Evolutionary conservation across 2,888 invertebrate genomes (phyloP).

Genomic region (Macrophya annulata): DNA sequence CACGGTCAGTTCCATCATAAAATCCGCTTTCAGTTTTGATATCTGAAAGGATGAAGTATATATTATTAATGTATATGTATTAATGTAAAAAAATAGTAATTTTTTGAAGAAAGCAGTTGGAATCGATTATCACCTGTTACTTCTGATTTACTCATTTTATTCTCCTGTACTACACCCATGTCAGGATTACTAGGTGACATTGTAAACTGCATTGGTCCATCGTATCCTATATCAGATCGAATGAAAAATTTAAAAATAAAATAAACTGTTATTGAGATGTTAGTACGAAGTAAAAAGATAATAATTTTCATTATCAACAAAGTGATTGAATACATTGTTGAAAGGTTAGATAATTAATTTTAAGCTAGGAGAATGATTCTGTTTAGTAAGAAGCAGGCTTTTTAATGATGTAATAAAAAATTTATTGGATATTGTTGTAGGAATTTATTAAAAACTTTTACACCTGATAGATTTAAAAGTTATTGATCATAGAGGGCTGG

Average conservation of each 20-base stretch:
- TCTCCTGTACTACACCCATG: constrained; percentile 72
- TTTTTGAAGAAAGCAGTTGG: constrained; percentile 62
- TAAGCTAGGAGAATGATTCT: constrained; percentile 36
- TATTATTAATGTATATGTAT: not conserved
- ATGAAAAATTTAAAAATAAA: not conserved
- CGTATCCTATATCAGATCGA: constrained; percentile 84
- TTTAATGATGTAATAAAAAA: constrained; percentile 67
- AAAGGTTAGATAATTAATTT: not conserved
- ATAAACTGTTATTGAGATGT: not conserved
- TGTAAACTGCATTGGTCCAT: constrained; percentile 93
- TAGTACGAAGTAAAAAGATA: not conserved
- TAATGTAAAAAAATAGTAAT: constrained; percentile 37
- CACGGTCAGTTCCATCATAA: constrained; percentile 71
- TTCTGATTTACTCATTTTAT: constrained; percentile 73
- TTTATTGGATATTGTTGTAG: not conserved
- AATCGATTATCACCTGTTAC: constrained; percentile 69
- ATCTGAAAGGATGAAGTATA: constrained; percentile 64
- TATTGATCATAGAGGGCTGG: constrained; percentile 42
- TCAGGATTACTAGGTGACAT: constrained; percentile 92
- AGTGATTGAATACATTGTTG: not conserved
- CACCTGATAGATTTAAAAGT: constrained; percentile 61
- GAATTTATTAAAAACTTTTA: constrained; percentile 67
- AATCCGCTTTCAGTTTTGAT: constrained; percentile 72
- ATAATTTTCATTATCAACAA: not conserved
- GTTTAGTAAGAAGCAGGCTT: constrained; percentile 73